A percentile compares a stretch with the other conserved stretches of the same genome.
These are phyloP conservation scores for Leptodirus hochenwartii DNA, from an alignment of 2,888 invertebrate genomes.

Conservation along the genomic window DNA sequence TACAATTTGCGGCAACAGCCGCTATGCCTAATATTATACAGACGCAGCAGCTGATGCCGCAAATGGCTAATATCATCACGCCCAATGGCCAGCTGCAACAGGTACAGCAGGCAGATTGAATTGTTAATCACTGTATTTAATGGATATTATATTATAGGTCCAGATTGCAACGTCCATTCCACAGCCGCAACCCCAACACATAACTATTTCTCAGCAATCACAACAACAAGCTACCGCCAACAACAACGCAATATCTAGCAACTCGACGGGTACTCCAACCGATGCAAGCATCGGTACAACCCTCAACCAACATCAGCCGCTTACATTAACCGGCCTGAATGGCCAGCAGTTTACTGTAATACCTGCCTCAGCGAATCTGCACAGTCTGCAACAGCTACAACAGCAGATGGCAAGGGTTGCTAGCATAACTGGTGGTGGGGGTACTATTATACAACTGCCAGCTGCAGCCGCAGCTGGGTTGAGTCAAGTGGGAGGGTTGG, in stretches of 20 bases:
- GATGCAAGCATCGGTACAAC: conserved; percentile 24
- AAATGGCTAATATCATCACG: conserved; percentile 69
- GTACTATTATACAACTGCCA: conserved; percentile 34
- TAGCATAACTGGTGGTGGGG: no score
- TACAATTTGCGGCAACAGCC: conserved; percentile 51
- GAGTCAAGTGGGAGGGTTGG: no score
- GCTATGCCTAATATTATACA: conserved; percentile 41
- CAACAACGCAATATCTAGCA: no score
- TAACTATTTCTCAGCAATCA: conserved; percentile 22
- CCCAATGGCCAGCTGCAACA: conserved; percentile 81
- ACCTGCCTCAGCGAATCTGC: conserved; percentile 41
- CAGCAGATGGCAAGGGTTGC: no score
- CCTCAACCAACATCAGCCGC: conserved; percentile 47
- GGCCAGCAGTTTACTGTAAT: conserved; percentile 76
- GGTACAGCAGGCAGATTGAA: conserved; percentile 53
- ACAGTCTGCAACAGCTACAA: no score
- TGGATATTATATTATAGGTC: not conserved
- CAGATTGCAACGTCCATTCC: conserved; percentile 1
- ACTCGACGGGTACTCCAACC: no score
- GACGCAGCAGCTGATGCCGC: conserved; percentile 42
- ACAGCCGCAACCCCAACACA: conserved; percentile 17
- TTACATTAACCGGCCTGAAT: conserved; percentile 53
- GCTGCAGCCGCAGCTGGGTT: no score
- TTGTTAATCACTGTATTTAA: not conserved
- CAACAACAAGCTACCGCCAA: conserved; percentile 14